Evolutionary conservation across 2,888 invertebrate species (phyloP).

Genomic region (Taenaris catops): DNA sequence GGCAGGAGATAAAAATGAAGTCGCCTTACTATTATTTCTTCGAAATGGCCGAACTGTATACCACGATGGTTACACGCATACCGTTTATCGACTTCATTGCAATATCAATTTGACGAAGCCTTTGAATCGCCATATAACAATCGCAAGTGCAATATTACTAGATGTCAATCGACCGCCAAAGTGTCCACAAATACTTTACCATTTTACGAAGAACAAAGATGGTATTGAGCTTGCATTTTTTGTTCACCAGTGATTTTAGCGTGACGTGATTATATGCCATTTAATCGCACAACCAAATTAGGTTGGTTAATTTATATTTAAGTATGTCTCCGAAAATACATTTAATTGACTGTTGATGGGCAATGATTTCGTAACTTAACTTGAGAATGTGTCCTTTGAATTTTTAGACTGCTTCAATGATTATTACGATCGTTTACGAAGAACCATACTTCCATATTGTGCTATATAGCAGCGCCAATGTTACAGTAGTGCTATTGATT

Average conservation of each 20-base stretch:
- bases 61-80: slow-evolving; percentile 18
- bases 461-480: no score
- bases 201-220: slow-evolving; percentile 18
- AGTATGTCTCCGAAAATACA: slow-evolving; percentile 5
- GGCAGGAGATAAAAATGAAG: no score
- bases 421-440: slow-evolving; percentile 2
- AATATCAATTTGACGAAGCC: neutral
- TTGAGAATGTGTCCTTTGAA: slow-evolving; percentile 3
- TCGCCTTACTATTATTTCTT: no score
- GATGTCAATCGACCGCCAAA: slow-evolving; percentile 10
- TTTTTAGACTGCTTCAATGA: neutral
- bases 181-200: slow-evolving; percentile 13
- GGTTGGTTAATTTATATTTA: slow-evolving; percentile 13
- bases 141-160: slow-evolving; percentile 12
- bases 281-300: slow-evolving; percentile 6
- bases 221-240: slow-evolving; percentile 20
- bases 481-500: no score
- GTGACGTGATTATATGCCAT: slow-evolving; percentile 20
- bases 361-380: slow-evolving; percentile 1
- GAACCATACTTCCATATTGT: no score
- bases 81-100: slow-evolving; percentile 1
- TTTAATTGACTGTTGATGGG: slow-evolving; percentile 12
- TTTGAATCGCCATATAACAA: slow-evolving; percentile 7
- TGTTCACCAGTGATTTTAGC: slow-evolving; percentile 8
- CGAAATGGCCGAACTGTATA: no score